Percentiles rank a stretch among this genome's conserved stretches.
These are phyloP conservation scores for Astreopora myriophthalma DNA, from an alignment of 64 coral and sea anemone genomes.

Conservation along the genomic window DNA sequence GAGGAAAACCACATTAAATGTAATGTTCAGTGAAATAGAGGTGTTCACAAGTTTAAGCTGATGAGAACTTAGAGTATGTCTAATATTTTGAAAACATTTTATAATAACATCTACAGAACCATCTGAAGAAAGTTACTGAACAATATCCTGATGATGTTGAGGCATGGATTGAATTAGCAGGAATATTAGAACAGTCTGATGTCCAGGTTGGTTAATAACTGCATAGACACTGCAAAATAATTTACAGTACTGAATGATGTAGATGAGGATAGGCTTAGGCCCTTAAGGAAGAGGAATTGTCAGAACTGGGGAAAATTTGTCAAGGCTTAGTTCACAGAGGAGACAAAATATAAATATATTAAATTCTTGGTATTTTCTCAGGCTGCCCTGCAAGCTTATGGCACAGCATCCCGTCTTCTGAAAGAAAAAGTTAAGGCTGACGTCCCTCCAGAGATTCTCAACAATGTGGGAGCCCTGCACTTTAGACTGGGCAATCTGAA, in stretches of 20 bases:
- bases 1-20: too few relatives aligned
- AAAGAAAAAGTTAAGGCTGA: constrained; percentile 99
- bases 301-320: too few relatives aligned
- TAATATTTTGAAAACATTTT: neutral
- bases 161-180: constrained; percentile 98
- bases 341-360: too few relatives aligned
- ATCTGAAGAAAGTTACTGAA: constrained; percentile 98
- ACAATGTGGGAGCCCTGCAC: constrained; percentile 97
- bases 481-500: constrained; percentile 97
- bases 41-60: too few relatives aligned
- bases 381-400: constrained; percentile 92
- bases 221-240: too few relatives aligned
- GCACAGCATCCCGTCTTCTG: constrained; percentile 91
- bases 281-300: too few relatives aligned
- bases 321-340: too few relatives aligned
- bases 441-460: constrained; percentile 96
- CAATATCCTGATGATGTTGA: constrained; percentile 98
- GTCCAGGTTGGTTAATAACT: constrained; percentile 61
- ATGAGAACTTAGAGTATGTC: too few relatives aligned
- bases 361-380: neutral
- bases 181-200: constrained; percentile 97
- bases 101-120: constrained; percentile 43
- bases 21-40: too few relatives aligned
- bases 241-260: too few relatives aligned
- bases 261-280: too few relatives aligned